These are phyloP conservation scores for Dasypus novemcinctus DNA, from an alignment of 2,113 vertebrate genomes.

Conservation along the genomic window DNA sequence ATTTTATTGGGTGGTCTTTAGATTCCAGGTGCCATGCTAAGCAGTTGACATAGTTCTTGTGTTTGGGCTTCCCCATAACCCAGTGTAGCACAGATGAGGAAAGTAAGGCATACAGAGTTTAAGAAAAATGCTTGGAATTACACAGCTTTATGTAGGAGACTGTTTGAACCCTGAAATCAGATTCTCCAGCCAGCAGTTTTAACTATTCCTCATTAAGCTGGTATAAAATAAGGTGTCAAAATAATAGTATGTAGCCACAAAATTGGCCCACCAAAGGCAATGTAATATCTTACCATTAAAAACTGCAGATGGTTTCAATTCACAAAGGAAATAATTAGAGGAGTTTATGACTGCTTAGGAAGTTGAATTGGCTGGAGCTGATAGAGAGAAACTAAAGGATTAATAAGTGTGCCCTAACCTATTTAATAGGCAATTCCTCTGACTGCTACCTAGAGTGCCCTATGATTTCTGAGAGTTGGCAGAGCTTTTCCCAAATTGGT, in stretches of 20 bases:
- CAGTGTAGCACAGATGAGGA: neutral
- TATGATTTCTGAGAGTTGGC: neutral
- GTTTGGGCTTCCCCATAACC: neutral
- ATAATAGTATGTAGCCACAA: neutral
- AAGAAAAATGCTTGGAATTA: neutral
- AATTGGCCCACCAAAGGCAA: neutral
- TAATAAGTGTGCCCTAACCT: neutral
- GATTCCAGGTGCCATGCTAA: neutral
- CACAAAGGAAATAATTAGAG: slow-evolving; percentile 56
- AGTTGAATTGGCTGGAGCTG: neutral
- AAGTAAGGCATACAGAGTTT: neutral
- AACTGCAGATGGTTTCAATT: slow-evolving; percentile 35
- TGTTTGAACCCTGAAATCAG: neutral
- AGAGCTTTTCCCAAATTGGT: no score
- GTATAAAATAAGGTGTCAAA: neutral
- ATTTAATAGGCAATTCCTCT: slow-evolving; percentile 25
- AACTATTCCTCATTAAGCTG: neutral
- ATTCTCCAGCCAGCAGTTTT: neutral
- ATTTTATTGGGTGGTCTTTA: accelerated
- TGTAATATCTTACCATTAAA: neutral
- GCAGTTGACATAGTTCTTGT: neutral
- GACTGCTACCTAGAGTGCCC: neutral
- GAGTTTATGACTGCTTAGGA: slow-evolving; percentile 47
- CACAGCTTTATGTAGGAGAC: neutral
- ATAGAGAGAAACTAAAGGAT: neutral